Base-by-base conservation (phyloP, 2,113 vertebrate genomes). In the Anguilla japonica region DNA sequence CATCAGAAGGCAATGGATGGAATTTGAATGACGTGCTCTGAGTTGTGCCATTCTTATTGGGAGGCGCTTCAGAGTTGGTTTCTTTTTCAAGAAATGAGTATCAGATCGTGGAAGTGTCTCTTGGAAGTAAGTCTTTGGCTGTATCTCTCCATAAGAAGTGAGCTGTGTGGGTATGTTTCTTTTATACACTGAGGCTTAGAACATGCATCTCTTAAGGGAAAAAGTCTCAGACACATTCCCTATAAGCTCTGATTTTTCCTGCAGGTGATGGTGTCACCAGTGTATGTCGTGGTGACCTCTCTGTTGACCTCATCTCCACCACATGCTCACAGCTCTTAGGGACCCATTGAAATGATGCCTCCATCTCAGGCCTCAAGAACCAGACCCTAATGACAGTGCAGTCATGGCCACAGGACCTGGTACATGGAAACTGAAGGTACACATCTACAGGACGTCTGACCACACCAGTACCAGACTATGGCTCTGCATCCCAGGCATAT, bases 211-310 rank as follows among this genome's bases (percentile, higher is more conserved):
- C 39, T 60, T 79, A 6, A 34, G 14, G n/a, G 75, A 40, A 3
- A 41, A 9, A 41, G 79, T 20, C 40, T 80, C 0, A 93, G 93
- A 93, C 79, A 89, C 85, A 89, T 93, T 94, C 93, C 29, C 11
- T 18, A 41, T 50, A 39, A 90, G 88, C 87, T 89, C 53, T 41
- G n/a, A 67, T 22, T 5, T 53, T 18, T 26, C 89, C 87, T 78
- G 41, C 87, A 94, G 94, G 91, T 93, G 84, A 93, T 82, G 94
- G 89, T 75, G 88, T 94, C 89, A 93, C 87, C 0, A 4, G 87
- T 29, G 88, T 89, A 90, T 96, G 92, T 87, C 93, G 91, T 82
- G 93, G 89, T 87, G 93, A 96, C 93, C 92, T 92, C 0, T 4
- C 84, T 41, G 83, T 93, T 85, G 92, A 94, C 88, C 87, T 93